A percentile compares a stretch with the other conserved stretches of the same genome.
Evolutionary conservation across 2,113 vertebrate genomes (phyloP).

Genomic region (Eublepharis macularius): DNA sequence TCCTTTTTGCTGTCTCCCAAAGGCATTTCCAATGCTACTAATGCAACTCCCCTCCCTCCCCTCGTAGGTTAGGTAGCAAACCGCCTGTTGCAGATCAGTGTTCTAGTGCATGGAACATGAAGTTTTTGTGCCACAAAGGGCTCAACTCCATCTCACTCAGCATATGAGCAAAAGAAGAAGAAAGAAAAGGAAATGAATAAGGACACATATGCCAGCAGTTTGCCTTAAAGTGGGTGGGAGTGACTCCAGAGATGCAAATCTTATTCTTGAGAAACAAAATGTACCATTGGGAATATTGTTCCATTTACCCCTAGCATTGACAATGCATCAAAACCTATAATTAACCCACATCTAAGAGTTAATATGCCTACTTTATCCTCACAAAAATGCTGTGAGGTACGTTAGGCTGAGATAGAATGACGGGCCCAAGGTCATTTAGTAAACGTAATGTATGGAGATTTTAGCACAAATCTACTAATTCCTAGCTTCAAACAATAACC

Average conservation of each 20-base stretch:
- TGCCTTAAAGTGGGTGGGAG: not conserved
- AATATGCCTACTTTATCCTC: not conserved
- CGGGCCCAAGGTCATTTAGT: too few species aligned
- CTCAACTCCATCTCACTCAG: not conserved
- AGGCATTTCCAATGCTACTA: not conserved
- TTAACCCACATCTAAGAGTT: not conserved
- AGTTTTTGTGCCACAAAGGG: not conserved
- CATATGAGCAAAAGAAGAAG: not conserved
- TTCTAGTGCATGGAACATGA: not conserved
- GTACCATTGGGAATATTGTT: not conserved
- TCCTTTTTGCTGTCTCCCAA: not conserved
- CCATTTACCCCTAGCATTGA: not conserved
- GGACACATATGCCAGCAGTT: not conserved
- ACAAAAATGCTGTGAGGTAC: too few species aligned
- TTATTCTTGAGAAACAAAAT: not conserved
- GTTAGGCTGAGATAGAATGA: too few species aligned
- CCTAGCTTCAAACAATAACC: too few species aligned
- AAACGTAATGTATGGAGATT: too few species aligned
- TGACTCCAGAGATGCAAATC: not conserved
- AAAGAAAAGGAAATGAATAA: not conserved
- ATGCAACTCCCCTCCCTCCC: not conserved
- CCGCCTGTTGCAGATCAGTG: not conserved
- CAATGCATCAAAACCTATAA: not conserved
- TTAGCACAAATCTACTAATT: too few species aligned
- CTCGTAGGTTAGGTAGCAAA: not conserved